Base-by-base conservation (phyloP, 1,140 invertebrate species). In the Camponotus floridanus region DNA sequence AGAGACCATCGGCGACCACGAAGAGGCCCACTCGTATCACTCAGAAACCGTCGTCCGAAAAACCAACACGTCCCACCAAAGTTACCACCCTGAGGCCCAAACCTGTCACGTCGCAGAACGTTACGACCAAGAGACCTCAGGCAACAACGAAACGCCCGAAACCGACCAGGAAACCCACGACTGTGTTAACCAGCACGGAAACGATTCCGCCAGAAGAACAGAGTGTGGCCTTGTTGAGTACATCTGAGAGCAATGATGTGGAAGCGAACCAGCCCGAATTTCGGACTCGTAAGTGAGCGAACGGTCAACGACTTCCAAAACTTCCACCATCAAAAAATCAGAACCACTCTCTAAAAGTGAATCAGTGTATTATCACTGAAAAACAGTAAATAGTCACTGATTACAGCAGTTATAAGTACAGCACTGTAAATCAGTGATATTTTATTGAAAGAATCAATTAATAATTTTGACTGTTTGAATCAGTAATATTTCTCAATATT, bases 11-110 rank as follows among this genome's bases (percentile, higher is more conserved):
- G 4, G 57, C 65, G 5, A 91, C 85, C 18, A 92, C 91, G 7
- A 94, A 86, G 51, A 93, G 88, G 64, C 95, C 95, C 0, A 81
- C 78, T n/a, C 76, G 83, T 55, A 48, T 86, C 4, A 86, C 86
- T 0, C 59, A 90, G 15, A 95, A 93, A 64, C 95, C 95, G 1
- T 91, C 95, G 4, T 95, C 95, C 7, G 95, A 95, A 83, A 95
- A 94, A 67, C 96, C 87, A 55, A 59, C 57, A 6, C 90, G 90
- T 74, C 80, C 94, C 73, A 21, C 87, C 55, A 87, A 89, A 91
- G 83, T 87, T 9, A 94, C 94, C 39, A 94, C 94, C 0, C 68
- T 89, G 9, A 94, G 86, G 79, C 87, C 94, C 31, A 95, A 93
- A 57, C 93, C 94, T 5, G 93, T 90, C 11, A 88, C 91, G 1